Percentiles rank a stretch among this genome's conserved stretches.
These are phyloP conservation scores for Labeo calbasu DNA, from an alignment of 2,797 vertebrate genomes.

Conservation along the genomic window DNA sequence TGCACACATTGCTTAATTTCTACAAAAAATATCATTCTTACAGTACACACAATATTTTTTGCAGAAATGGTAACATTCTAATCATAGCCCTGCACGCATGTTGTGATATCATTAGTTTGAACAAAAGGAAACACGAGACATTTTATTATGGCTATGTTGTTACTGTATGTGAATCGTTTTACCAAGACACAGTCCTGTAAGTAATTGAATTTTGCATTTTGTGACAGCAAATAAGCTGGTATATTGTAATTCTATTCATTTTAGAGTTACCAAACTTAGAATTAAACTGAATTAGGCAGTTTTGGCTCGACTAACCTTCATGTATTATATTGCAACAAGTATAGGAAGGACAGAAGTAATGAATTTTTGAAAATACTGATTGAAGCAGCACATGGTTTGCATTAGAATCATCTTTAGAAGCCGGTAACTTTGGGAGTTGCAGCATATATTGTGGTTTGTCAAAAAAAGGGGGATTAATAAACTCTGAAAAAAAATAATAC, in stretches of 20 bases:
- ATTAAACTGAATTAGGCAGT: not conserved
- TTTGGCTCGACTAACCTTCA: not conserved
- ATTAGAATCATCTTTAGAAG: constrained; percentile 17
- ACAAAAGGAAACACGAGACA: not conserved
- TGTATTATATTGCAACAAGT: not conserved
- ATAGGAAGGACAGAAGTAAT: not conserved
- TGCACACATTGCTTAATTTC: not conserved
- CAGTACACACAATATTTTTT: not conserved
- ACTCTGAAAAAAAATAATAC: constrained; percentile 55
- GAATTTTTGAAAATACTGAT: not conserved
- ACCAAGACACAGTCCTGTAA: not conserved
- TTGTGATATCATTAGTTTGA: not conserved
- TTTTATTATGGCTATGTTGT: not conserved
- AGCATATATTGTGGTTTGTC: constrained; percentile 41
- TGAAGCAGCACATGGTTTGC: constrained; percentile 15
- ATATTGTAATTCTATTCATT: not conserved
- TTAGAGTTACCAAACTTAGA: not conserved
- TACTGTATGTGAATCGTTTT: not conserved
- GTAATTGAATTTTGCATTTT: not conserved
- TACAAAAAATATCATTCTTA: not conserved
- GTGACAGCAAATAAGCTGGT: not conserved
- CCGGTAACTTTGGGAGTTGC: constrained; percentile 7
- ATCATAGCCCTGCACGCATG: not conserved
- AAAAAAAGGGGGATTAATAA: constrained; percentile 53
- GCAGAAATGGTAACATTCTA: not conserved